Evolutionary conservation across 2,888 invertebrate genomes (phyloP), one percentile per base, ranked within the genome.

Genomic region (Cheilosia vulpina): DNA sequence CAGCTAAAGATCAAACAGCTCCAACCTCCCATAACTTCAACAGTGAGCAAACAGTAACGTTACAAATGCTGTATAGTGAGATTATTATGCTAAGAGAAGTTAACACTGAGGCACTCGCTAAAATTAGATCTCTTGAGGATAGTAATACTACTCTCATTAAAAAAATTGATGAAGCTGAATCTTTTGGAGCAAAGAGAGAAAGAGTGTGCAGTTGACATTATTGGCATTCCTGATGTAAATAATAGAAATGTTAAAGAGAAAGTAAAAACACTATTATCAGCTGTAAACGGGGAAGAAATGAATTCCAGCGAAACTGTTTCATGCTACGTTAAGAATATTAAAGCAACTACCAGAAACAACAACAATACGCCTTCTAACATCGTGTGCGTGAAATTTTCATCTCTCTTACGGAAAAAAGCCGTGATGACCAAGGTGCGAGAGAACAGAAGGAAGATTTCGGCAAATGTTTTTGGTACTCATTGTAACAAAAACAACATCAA

Each of bases 351-450:
- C 27, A 27, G 2, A 34, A 34, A 34, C n/a, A 17, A 11, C 31
- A 65, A 50, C 9, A 50, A 4, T 34, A 7, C 15, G 38, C 27
- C 24, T 41, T 43, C 41, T 19, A 50, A 50, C 19, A 50, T n/a
- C n/a, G n/a, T n/a, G n/a, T n/a, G n/a, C n/a, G 38, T 38, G 24
- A 62, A 62, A n/a, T n/a, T n/a, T n/a, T n/a, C n/a, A n/a, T n/a
- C n/a, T n/a, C n/a, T n/a, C n/a, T n/a, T n/a, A 19, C 21, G 19
- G 19, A 72, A 72, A n/a, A 60, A 60, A 50, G n/a, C 17, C 34
- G 38, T 52, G 41, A 72, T 41, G 62, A 52, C 52, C 6, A 60
- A 60, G 21, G 60, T 60, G 60, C 50, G 50, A 7, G 27, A 71
- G 38, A 60, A 60, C 21, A 60, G 50, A 45, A 15, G 27, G 13